Base-by-base conservation (phyloP, 2,797 vertebrate genomes). In the Eulemur rubriventer region DNA sequence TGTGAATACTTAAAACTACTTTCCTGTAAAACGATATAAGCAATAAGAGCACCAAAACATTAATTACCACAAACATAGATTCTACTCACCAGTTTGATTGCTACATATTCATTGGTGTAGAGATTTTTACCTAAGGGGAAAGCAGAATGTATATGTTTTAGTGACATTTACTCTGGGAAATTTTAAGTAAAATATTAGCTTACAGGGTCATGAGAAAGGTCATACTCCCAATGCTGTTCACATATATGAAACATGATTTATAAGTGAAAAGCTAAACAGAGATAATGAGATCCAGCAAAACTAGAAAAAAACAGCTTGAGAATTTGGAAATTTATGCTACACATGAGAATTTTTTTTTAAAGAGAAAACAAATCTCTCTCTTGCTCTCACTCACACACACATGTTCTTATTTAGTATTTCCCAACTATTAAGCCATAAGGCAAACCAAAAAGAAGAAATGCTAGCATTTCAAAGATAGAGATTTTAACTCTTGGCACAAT, bases 21-120 rank as follows among this genome's bases (percentile, higher is more conserved):
- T 92, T 96, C 81, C 90, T 67, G 1, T 75, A 89, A 89, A 93
- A 97, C 87, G 48, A 67, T 57, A 72, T 26, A 63, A 95, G 81
- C 59, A 35, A 33, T 61, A 52, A 95, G 41, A 88, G 48, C 46
- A 92, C 33, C 70, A 81, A 91, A 80, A 88, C 55, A 87, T 75
- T 55, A 94, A 94, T 81, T 38, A 93, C 59, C 82, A 95, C 52
- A 95, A 96, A 96, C 55, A 97, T 0, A 95, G 55, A 89, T 95
- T 94, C 76, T 97, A 99, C 99, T 99, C 98, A 99, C 99, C 99
- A 99, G 99, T 99, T 99, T 99, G 98, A 99, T 99, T 96, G 99
- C 99, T 99, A 99, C 99, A 98, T 99, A 99, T 98, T 99, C 99
- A 96, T 99, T 99, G 98, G 99, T 99, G 99, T 99, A 99, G 98